Percentiles rank a stretch among this genome's conserved stretches.
phyloP scores from a whole-genome alignment of 64 coral and sea anemone species.

The Montipora efflorescens region DNA sequence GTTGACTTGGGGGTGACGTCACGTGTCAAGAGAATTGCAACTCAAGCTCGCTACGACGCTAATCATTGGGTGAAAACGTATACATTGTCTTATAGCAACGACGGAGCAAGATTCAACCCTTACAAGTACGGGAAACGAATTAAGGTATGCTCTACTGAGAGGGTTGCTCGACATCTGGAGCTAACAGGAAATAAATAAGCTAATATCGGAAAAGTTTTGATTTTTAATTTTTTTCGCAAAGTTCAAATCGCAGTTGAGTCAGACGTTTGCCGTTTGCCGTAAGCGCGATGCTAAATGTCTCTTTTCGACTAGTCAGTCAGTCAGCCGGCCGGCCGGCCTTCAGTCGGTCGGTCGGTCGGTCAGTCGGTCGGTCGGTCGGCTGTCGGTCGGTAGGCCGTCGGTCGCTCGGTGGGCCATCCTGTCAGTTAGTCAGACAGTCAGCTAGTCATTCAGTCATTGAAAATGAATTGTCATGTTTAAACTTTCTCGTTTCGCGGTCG shows the following conservation, averaged over 20 bases:
- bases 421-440: not conserved
- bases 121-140: constrained; percentile 29
- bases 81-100: constrained; percentile 54
- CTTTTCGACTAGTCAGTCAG: no score
- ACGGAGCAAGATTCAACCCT: constrained; percentile 27
- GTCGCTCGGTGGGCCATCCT: not conserved
- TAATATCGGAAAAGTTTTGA: no score
- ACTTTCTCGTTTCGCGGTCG: no score
- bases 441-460: no score
- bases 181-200: no score
- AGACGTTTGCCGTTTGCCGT: no score
- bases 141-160: not conserved
- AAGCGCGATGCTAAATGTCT: no score
- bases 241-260: no score
- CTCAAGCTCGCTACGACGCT: constrained; percentile 74
- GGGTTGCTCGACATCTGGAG: not conserved
- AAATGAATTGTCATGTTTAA: no score
- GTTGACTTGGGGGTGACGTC: constrained; percentile 47
- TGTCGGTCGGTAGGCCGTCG: not conserved
- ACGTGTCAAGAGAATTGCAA: constrained; percentile 50
- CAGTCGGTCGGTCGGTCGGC: no score
- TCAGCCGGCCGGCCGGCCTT: no score
- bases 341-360: not conserved
- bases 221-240: no score
- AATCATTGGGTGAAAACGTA: constrained; percentile 64